Evolutionary conservation across 1,140 invertebrate genomes (phyloP), one percentile per base, ranked within the genome.

Genomic region (Hetaerina americana): DNA sequence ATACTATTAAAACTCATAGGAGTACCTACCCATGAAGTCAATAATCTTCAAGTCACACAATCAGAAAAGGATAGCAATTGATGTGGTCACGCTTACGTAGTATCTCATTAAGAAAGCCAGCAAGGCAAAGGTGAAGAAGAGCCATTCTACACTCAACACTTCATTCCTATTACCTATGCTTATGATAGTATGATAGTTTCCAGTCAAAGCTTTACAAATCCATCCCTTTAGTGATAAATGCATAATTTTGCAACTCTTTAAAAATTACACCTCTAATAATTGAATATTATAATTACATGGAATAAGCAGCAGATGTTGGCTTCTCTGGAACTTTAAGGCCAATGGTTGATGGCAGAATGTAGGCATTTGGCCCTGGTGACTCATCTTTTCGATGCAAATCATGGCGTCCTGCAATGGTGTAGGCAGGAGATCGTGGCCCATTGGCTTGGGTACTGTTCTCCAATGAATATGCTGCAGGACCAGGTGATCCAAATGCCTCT

Each of bases 361-460:
- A 88, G n/a, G 85, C 84, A 78, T 86, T 86, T 3, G 87, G 85
- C n/a, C 85, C 87, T 3, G 87, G 87, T 5, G 84, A 84, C 0
- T 77, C 71, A 3, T 79, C 78, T 72, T 80, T 81, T 25, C 77
- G 76, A n/a, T 66, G 72, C 40, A 77, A 78, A n/a, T 80, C 79
- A 12, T 81, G 81, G 6, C 85, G 80, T 2, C 80, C 78, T 8
- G 82, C 83, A 79, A 88, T 84, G 0, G 83, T 84, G 76, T 86
- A 87, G 0, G 78, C 79, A 1, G 85, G 84, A 6, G 86, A 78
- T 74, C 81, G 78, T 0, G 77, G 78, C 12, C 81, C 80, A 67
- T 80, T 82, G 75, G 83, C 82, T 28, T 79, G 79, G 0, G 82
- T 83, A 31, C 78, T 82, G 26, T 78, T 76, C 73, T 85, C 82